Evolutionary conservation across 1,140 invertebrate genomes (phyloP), one percentile per base, ranked within the genome.

Genomic region (Drosophila littoralis): DNA sequence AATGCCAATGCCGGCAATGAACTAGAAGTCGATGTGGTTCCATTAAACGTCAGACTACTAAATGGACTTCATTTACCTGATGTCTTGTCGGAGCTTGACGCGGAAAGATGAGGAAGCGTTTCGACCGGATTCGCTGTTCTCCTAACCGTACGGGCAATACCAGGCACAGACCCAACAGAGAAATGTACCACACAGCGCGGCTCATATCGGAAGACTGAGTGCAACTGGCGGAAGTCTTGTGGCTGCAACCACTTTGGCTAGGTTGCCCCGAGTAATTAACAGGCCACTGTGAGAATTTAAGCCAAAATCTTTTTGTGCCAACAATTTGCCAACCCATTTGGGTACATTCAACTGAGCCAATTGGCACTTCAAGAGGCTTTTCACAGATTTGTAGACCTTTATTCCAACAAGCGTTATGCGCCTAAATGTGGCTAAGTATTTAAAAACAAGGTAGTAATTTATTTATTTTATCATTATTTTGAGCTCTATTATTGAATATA

Each of bases 1-100:
- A 50, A 91, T 88, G 8, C 89, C 89, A 32, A 91, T 84, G 32
- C 89, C 89, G 7, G 69, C 78, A 73, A 91, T 88, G 12, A 91
- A 88, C 89, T 91, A 15, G 15, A 57, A 33, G 12, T n/a, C 0
- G 15, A 22, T 9, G 1, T 12, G 32, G 13, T 10, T 4, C 17
- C n/a, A 10, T 36, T 28, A 59, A 35, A 6, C 7, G 0, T 5
- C 22, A 1, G 0, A 6, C 40, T 28, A 32, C 6, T 22, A 22
- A 22, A 7, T 5, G 1, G n/a, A 32, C 4, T 8, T 22, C 6
- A 42, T 17, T 55, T 66, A 88, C 86, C 75, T 82, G 79, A 71
- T 85, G 71, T 45, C 86, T 72, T 6, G 86, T 88, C 1, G 86
- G 86, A 10, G 81, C 64, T 69, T 79, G 81, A 17, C 77, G 68